Base-by-base conservation (phyloP, 2,113 vertebrate genomes). In the Clarias magur region DNA sequence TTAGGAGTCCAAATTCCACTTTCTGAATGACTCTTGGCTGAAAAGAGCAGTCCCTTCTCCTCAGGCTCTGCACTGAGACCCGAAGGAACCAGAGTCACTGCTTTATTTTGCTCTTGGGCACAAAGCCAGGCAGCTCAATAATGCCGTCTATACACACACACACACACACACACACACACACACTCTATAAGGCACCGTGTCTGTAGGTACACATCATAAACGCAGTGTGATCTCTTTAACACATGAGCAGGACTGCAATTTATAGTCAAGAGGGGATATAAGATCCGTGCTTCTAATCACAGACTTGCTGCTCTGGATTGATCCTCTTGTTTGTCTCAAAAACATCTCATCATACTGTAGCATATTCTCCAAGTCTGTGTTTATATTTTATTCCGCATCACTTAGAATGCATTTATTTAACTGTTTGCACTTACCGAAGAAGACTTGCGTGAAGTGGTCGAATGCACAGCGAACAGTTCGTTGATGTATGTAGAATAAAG, bases 391-490 rank as follows among this genome's bases (percentile, higher is more conserved):
- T 72, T 59, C 67, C 27, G 19, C 60, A 15, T 80, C 73, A 76
- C 42, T 30, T 86, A 38, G 73, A 34, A 7, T 82, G 8, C n/a
- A 80, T 83, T 65, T 67, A 30, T 85, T n/a, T 83, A 23, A 72
- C 19, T 85, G 30, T 80, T 57, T 63, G 27, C 86, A 34, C 27
- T 59, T n/a, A 68, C 84, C 67, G 84, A 84, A 88, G 17, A 72
- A 75, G 4, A 76, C n/a, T 89, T 16, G 57, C 76, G 57, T 82
- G 81, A 80, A 76, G 80, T 80, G 48, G 23, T 57, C 53, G 89
- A 82, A 85, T 62, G 25, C 72, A 86, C 89, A 88, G 27, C 78
- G 62, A 89, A 54, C 86, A 85, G 79, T 91, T 88, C 91, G 87
- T 56, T 86, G 90, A 86, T 75, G 4, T 81, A 62, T 23, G 59